These are phyloP conservation scores for Frieseomelitta varia DNA, from an alignment of 1,140 invertebrate species.

Conservation along the genomic window DNA sequence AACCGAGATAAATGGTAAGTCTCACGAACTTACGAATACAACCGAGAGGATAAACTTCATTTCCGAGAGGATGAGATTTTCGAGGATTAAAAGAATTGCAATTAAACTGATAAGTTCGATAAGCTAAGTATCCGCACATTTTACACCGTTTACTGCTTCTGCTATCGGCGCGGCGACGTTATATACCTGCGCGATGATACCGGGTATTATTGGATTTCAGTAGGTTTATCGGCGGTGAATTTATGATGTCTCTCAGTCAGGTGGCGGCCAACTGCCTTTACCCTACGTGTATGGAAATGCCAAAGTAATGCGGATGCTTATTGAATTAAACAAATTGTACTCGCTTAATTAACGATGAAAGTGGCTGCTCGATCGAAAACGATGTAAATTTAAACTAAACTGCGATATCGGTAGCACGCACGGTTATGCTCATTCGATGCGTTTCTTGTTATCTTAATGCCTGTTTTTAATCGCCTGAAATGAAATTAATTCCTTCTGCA, in stretches of 20 bases:
- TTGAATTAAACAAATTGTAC: constrained; percentile 9
- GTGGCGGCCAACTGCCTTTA: constrained; percentile 1
- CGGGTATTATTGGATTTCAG: constrained; percentile 31
- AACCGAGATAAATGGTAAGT: background rate
- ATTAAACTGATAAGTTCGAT: background rate
- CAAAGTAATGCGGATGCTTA: background rate
- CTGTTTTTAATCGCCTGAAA: no score
- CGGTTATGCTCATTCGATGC: background rate
- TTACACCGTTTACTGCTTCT: background rate
- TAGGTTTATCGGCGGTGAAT: constrained; percentile 25
- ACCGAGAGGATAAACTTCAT: background rate
- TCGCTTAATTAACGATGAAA: background rate
- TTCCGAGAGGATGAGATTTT: background rate
- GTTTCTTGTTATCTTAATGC: no score
- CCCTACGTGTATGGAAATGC: background rate
- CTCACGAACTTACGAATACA: no score
- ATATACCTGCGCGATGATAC: constrained; percentile 12
- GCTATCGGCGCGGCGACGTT: background rate
- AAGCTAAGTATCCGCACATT: background rate
- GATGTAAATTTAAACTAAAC: background rate
- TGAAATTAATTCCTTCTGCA: background rate
- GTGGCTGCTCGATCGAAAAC: background rate
- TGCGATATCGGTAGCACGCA: background rate
- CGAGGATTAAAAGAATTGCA: background rate
- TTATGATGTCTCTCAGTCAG: constrained; percentile 25